These are phyloP conservation scores for Onychostoma macrolepis DNA, from an alignment of 2,113 vertebrate genomes.

Conservation along the genomic window DNA sequence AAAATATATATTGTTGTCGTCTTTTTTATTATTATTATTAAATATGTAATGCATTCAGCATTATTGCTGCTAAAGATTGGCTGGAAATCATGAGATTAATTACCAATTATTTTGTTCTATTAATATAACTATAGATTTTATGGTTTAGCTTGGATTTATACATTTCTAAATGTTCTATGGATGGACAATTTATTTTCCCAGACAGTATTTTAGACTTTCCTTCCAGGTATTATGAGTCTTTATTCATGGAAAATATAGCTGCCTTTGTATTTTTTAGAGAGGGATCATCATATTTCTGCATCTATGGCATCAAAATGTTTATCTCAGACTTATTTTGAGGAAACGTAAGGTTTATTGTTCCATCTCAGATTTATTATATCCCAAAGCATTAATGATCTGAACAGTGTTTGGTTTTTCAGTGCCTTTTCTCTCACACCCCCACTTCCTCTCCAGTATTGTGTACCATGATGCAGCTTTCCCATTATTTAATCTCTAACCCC, in stretches of 20 bases:
- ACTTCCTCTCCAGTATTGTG: slow-evolving; percentile 60
- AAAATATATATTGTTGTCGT: too few relatives aligned
- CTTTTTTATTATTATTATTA: too few relatives aligned
- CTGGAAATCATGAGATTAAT: neutral
- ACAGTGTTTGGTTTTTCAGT: slow-evolving; percentile 56
- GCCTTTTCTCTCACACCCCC: slow-evolving; percentile 67
- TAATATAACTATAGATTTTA: neutral
- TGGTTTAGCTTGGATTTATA: too few relatives aligned
- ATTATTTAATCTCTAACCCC: slow-evolving; percentile 60
- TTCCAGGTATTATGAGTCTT: neutral
- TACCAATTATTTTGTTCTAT: neutral
- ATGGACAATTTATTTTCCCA: too few relatives aligned
- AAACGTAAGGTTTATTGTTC: slow-evolving; percentile 13
- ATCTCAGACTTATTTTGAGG: neutral
- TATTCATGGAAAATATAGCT: neutral
- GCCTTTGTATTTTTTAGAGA: neutral
- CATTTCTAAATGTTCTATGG: too few relatives aligned
- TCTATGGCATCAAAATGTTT: neutral
- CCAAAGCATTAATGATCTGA: slow-evolving; percentile 54
- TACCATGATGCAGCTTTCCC: slow-evolving; percentile 55
- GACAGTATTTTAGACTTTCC: too few relatives aligned
- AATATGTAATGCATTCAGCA: too few relatives aligned
- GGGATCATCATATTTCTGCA: neutral
- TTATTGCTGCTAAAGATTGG: neutral
- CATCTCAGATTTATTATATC: slow-evolving; percentile 16